Evolutionary conservation across 2,113 vertebrate species (phyloP).

Genomic region (Corydoras maculifer): DNA sequence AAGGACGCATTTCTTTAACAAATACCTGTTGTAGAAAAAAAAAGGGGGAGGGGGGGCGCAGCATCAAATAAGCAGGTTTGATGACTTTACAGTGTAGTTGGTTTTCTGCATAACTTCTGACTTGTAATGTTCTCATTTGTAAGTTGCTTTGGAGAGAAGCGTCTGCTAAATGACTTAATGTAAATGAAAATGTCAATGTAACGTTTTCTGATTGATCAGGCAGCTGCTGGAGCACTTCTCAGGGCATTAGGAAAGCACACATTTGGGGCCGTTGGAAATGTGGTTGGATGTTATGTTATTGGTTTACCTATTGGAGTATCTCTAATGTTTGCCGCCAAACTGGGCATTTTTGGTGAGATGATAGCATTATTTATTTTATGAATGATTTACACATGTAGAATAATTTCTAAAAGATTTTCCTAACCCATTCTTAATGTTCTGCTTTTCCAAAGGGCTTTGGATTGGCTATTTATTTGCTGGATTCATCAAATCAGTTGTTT

Average conservation of each 20-base stretch:
- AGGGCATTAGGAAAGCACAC: slow-evolving; percentile 76
- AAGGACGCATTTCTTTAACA: too few relatives aligned
- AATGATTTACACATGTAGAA: too few relatives aligned
- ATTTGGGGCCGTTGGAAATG: slow-evolving; percentile 68
- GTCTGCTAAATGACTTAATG: too few relatives aligned
- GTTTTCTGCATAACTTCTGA: too few relatives aligned
- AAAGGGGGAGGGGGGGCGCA: too few relatives aligned
- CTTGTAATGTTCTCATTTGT: too few relatives aligned
- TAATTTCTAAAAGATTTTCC: too few relatives aligned
- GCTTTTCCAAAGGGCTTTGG: slow-evolving; percentile 73
- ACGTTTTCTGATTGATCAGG: slow-evolving; percentile 49
- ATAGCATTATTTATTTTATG: slow-evolving; percentile 2
- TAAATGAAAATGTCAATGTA: too few relatives aligned
- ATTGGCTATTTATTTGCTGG: slow-evolving; percentile 67
- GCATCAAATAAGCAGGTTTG: too few relatives aligned
- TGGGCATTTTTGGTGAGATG: slow-evolving; percentile 71
- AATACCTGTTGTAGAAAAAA: too few relatives aligned
- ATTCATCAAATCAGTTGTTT: slow-evolving; percentile 62
- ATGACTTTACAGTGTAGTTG: too few relatives aligned
- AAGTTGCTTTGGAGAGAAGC: too few relatives aligned
- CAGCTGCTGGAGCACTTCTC: slow-evolving; percentile 60
- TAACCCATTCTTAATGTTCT: not conserved
- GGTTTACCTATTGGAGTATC: slow-evolving; percentile 68
- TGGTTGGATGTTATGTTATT: slow-evolving; percentile 64
- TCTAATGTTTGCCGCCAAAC: slow-evolving; percentile 74